phyloP scores from a whole-genome alignment of 2,113 vertebrate species.

The Myocastor coypus region DNA sequence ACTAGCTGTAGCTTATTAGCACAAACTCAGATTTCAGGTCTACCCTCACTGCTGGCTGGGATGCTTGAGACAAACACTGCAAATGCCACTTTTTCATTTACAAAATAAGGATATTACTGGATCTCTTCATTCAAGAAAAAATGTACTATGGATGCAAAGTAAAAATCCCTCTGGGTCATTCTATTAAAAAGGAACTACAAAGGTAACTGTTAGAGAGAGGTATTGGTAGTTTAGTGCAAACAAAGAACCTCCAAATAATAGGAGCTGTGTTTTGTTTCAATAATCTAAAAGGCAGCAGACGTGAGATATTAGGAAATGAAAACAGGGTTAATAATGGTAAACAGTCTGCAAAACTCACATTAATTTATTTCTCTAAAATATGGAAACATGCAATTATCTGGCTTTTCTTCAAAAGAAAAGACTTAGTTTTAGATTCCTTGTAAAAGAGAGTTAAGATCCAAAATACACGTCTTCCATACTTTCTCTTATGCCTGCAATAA shows the following conservation, averaged over 20 bases:
- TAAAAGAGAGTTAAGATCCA: constrained; percentile 81
- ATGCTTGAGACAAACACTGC: constrained; percentile 38
- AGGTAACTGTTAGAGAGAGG: constrained; percentile 42
- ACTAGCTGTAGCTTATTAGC: neutral
- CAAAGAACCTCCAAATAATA: constrained; percentile 15
- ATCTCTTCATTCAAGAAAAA: neutral
- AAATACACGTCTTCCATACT: constrained; percentile 79
- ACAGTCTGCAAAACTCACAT: constrained; percentile 77
- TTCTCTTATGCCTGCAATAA: constrained; percentile 76
- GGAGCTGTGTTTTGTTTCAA: neutral
- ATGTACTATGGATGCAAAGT: constrained; percentile 17
- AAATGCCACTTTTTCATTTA: constrained; percentile 46
- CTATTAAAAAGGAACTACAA: neutral
- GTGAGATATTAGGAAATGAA: constrained; percentile 55
- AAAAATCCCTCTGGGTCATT: constrained; percentile 9
- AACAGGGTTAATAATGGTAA: constrained; percentile 46
- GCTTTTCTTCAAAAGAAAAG: constrained; percentile 76
- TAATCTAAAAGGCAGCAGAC: constrained; percentile 65
- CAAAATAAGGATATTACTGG: constrained; percentile 19
- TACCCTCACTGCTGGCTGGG: neutral
- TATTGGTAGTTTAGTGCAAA: neutral
- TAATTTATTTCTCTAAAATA: constrained; percentile 82
- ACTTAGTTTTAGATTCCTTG: constrained; percentile 77
- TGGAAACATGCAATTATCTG: constrained; percentile 64
- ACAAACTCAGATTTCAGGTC: constrained; percentile 15